Base-by-base conservation (phyloP, 2,888 invertebrate species). In the Tyria jacobaeae region DNA sequence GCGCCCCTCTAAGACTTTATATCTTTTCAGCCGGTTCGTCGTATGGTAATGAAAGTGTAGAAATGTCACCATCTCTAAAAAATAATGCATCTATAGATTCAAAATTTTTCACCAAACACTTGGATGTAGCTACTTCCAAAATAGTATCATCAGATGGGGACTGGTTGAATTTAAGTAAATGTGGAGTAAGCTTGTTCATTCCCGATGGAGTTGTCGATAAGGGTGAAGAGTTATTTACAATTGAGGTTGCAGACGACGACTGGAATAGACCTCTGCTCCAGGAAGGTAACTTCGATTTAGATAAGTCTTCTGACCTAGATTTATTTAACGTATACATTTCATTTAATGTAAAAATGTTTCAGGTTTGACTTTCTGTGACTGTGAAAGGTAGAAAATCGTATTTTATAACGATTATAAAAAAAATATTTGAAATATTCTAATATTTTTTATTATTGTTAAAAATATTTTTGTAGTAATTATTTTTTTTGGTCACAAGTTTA, bases 201-300 rank as follows among this genome's bases (percentile, higher is more conserved):
- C 98, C 99, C 52, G 98, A 99, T 87, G 97, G 97, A 70, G 97
- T 98, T 0, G 95, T 99, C n/a, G 96, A 96, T 24, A 96, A 97
- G 79, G 96, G 96, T 14, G 95, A 96, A 63, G 97, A 97, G 85
- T 96, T 98, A 83, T 95, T 99, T 65, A 98, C 97, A 76, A 92
- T 99, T 69, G 97, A 98, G 70, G 97, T 99, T 61, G 96, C 98
- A 56, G 96, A 98, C 82, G 98, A 99, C 83, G 98, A 98, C 85
- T 97, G 97, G 90, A 98, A 97, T 87, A 95, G 97, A 80, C 98
- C 99, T 44, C 95, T 96, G 86, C 92, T 98, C 74, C 95, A 96
- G 84, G 97, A 97, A 94, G 95, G 97, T 87, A 81, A 82, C 61
- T 65, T 41, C 34, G 31, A 10, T 25, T 57, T 14, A 57, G 25